A percentile compares a stretch with the other conserved stretches of the same genome.
Conservation (phyloP, 2,888 invertebrate species). For the Drosophila multiciliata region DNA sequence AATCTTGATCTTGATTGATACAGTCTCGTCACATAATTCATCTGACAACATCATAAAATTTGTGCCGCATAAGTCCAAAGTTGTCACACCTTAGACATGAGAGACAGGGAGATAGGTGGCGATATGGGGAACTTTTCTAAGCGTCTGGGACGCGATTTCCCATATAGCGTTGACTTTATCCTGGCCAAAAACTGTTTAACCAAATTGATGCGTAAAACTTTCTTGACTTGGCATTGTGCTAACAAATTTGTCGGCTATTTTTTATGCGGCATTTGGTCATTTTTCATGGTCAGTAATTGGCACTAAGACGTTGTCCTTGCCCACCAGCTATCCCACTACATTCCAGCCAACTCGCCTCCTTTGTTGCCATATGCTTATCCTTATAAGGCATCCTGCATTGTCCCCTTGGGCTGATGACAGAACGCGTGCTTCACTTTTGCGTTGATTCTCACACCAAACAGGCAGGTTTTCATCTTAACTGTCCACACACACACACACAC, state of each 20-base stretch:
- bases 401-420: constrained; percentile 66
- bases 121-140: neutral
- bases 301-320: constrained; percentile 32
- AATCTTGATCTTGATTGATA: constrained; percentile 9
- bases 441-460: constrained; percentile 29
- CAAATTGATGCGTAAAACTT: constrained; percentile 60
- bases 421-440: constrained; percentile 38
- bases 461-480: constrained; percentile 46
- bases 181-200: constrained; percentile 41
- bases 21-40: constrained; percentile 1
- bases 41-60: constrained; percentile 11
- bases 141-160: neutral
- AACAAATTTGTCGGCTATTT: constrained; percentile 45
- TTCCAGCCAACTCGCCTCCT: neutral
- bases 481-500: constrained; percentile 24
- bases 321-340: neutral
- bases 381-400: constrained; percentile 43
- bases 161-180: constrained; percentile 23
- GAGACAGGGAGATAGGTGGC: neutral
- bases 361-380: neutral
- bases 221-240: constrained; percentile 15
- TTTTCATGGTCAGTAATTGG: constrained; percentile 67
- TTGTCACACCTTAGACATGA: neutral
- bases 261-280: constrained; percentile 57
- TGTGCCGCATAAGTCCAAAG: neutral